Conservation (phyloP, 2,113 vertebrate species). For the Microcebus murinus region DNA sequence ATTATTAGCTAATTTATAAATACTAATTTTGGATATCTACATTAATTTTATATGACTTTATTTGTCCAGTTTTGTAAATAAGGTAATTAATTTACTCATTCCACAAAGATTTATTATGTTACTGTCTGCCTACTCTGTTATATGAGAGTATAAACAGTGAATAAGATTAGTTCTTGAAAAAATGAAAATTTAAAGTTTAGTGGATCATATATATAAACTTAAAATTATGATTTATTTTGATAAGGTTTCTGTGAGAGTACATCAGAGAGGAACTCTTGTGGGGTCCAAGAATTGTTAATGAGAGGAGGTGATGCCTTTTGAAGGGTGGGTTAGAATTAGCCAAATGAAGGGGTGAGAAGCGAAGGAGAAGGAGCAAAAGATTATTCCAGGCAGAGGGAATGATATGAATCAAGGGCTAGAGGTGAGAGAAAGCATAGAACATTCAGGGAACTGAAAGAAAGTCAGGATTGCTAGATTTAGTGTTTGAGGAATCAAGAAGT, state of each 20-base stretch:
- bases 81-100: neutral
- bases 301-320: neutral
- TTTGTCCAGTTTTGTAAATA: neutral
- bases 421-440: neutral
- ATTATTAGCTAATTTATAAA: conserved; percentile 27
- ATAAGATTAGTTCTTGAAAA: neutral
- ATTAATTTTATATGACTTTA: neutral
- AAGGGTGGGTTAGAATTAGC: neutral
- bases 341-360: neutral
- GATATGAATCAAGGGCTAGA: neutral
- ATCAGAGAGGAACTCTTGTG: neutral
- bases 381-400: neutral
- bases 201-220: neutral
- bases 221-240: conserved; percentile 22
- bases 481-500: neutral
- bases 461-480: neutral
- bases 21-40: neutral
- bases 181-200: conserved; percentile 28
- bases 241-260: neutral
- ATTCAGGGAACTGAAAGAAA: neutral
- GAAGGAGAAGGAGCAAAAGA: neutral
- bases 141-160: neutral
- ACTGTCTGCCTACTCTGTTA: neutral
- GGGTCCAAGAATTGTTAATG: neutral
- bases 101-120: neutral